A percentile compares a stretch with the other conserved stretches of the same genome.
phyloP scores from a whole-genome alignment of 2,113 vertebrate genomes.

The Mustela lutreola region DNA sequence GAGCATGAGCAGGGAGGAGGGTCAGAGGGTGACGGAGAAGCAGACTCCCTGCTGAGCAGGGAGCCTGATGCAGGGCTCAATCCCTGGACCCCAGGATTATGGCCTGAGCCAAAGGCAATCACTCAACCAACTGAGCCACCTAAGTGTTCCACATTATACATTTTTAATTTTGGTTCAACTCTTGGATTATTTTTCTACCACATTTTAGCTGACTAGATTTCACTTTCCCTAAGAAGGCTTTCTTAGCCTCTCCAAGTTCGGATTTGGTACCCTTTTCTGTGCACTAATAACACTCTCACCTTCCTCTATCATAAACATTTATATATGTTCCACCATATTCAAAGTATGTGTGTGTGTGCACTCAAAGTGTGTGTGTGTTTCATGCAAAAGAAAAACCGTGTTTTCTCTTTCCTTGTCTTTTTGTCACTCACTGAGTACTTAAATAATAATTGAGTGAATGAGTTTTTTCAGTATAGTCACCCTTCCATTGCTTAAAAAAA shows the following conservation, averaged over 20 bases:
- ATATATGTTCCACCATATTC: background rate
- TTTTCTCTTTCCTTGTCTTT: background rate
- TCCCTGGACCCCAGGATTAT: background rate
- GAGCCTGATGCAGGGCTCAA: background rate
- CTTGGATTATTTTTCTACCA: conserved; percentile 14
- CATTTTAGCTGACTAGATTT: conserved; percentile 18
- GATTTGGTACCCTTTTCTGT: background rate
- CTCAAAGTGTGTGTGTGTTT: background rate
- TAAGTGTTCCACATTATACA: background rate
- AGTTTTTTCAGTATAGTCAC: background rate
- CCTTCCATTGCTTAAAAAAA: background rate
- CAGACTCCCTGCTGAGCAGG: background rate
- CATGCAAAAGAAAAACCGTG: background rate
- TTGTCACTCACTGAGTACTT: background rate
- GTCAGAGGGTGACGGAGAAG: background rate
- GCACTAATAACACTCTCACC: background rate
- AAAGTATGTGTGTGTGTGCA: background rate
- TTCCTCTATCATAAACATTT: conserved; percentile 19
- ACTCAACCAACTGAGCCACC: background rate
- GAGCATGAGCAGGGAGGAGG: background rate
- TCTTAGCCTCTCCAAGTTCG: background rate
- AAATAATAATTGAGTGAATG: conserved; percentile 23
- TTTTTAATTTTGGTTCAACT: conserved; percentile 48
- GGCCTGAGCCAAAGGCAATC: background rate
- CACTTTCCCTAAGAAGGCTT: background rate